Base-by-base conservation (phyloP, 2,113 vertebrate species). In the Pseudorasbora parva region DNA sequence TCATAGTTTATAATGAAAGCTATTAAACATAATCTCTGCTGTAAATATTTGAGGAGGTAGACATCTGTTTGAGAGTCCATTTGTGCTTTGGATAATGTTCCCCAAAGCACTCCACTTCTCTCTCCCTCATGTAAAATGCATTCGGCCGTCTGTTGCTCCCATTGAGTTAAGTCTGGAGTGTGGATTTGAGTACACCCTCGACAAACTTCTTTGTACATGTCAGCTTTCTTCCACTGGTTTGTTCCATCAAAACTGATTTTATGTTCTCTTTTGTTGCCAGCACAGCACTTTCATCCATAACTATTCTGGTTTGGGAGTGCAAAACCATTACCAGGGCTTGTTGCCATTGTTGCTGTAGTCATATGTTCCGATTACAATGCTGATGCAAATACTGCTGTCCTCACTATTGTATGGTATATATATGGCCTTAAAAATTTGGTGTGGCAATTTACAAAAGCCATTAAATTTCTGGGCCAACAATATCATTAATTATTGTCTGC, bases 81-180 rank as follows among this genome's bases (percentile, higher is more conserved):
- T 79, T 83, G 51, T 41, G 49, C 49, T 84, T 27, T 74, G 30
- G 37, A 82, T 83, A 74, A 75, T 76, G 71, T 84, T 66, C 56
- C 85, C 66, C 59, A 59, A 60, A 73, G 69, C 73, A 47, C 37
- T 69, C 47, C 45, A 76, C 56, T 27, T 83, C 64, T 78, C 30
- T 66, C 43, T 72, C 79, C 54, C 83, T 88, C 81, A 85, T 88
- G 85, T 66, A 87, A 87, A 81, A 87, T 87, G 86, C 81, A 85
- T 84, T 19, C 23, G 10, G 71, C 60, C 62, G 49, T 87, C 76
- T 85, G 81, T 84, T 86, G 82, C 73, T 84, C 78, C 37, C 57
- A 47, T 19, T 62, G 78, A 80, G 23, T 82, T 74, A 80, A 66
- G 37, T 14, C 77, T 47, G 45, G 51, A 82, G 73, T 25, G 54